These are phyloP conservation scores for Scomber colias DNA, from an alignment of 2,113 vertebrate genomes.

Conservation along the genomic window DNA sequence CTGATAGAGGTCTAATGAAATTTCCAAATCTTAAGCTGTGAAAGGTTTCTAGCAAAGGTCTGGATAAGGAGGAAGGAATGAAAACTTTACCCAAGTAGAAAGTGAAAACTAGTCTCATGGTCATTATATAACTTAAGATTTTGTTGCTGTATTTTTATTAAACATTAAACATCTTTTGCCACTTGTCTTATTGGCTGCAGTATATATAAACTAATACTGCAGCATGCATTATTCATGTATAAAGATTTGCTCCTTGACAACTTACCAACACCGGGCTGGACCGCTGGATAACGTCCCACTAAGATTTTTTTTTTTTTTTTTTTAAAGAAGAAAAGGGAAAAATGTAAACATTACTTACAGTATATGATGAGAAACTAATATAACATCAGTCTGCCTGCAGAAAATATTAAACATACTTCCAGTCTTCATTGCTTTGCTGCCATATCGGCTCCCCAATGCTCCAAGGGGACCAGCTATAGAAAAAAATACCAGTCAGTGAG, in stretches of 20 bases:
- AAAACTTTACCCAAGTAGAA: too few species aligned
- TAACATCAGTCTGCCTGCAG: not conserved
- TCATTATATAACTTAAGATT: not conserved
- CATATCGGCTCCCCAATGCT: slow-evolving; percentile 72
- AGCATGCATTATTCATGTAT: not conserved
- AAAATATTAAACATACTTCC: slow-evolving; percentile 60
- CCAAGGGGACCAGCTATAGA: slow-evolving; percentile 71
- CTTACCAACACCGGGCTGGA: slow-evolving; percentile 74
- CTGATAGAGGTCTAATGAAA: too few species aligned
- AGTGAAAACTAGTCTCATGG: too few species aligned
- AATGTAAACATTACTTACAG: not conserved
- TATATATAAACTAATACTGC: not conserved
- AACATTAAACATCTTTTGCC: too few species aligned
- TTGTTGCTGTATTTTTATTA: not conserved
- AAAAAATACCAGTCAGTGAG: not conserved
- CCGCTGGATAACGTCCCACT: slow-evolving; percentile 72
- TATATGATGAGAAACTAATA: not conserved
- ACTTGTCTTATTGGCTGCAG: too few species aligned
- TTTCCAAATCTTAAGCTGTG: too few species aligned
- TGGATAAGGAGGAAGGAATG: too few species aligned
- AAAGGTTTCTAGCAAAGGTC: too few species aligned
- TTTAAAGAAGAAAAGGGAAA: not conserved
- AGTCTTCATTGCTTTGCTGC: slow-evolving; percentile 76
- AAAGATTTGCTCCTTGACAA: not conserved
- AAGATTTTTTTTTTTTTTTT: not conserved